Evolutionary conservation across 1,140 invertebrate genomes (phyloP).

Genomic region (Hycleus phaleratus): DNA sequence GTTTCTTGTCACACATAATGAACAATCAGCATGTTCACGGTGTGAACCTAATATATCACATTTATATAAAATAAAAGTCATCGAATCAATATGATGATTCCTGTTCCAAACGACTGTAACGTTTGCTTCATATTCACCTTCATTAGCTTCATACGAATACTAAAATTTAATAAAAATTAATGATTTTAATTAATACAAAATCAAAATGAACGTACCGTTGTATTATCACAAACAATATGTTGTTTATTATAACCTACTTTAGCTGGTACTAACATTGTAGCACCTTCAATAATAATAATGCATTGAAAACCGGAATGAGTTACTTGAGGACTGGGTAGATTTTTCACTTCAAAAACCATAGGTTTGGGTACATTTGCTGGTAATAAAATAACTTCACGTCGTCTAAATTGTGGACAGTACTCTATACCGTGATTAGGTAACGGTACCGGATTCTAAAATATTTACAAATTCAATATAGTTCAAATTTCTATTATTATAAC

Average conservation of each 20-base stretch:
- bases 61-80: conserved; percentile 86
- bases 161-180: conserved; percentile 36
- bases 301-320: conserved; percentile 85
- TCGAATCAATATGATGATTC: conserved; percentile 85
- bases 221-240: conserved; percentile 79
- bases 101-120: conserved; percentile 89
- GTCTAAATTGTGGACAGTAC: conserved; percentile 74
- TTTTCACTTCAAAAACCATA: conserved; percentile 81
- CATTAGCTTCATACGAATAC: conserved; percentile 81
- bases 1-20: conserved; percentile 83
- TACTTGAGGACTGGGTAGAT: conserved; percentile 77
- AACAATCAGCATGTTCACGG: conserved; percentile 87
- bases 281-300: conserved; percentile 82
- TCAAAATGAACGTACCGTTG: conserved; percentile 46
- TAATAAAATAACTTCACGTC: conserved; percentile 58
- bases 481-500: conserved; percentile 23
- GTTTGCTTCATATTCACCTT: conserved; percentile 79
- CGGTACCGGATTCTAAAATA: conserved; percentile 59
- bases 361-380: conserved; percentile 85
- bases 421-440: conserved; percentile 64
- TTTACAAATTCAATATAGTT: conserved; percentile 10
- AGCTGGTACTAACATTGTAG: conserved; percentile 80
- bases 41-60: conserved; percentile 90
- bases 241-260: conserved; percentile 71
- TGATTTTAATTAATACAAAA: neutral